Conservation (phyloP, 2,797 vertebrate genomes). For the Euthynnus affinis region DNA sequence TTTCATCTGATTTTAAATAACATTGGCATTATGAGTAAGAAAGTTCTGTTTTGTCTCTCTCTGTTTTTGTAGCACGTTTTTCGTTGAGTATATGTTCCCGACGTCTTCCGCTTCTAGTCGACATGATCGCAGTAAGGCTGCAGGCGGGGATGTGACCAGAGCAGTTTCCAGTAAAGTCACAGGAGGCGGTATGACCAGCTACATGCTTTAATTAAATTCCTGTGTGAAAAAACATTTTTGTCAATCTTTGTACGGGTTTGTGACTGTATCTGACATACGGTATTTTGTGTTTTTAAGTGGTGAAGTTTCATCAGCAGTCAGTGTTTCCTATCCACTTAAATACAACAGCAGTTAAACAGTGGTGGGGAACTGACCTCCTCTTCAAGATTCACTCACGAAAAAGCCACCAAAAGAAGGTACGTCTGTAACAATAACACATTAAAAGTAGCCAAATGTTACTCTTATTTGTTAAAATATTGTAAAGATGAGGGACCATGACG, state of each 20-base stretch:
- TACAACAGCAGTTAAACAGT: conserved; percentile 84
- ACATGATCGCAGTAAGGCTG: conserved; percentile 63
- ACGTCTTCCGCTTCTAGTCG: conserved; percentile 80
- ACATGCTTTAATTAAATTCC: conserved; percentile 11
- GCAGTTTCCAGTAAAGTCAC: conserved; percentile 90
- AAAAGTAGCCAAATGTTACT: too few relatives aligned
- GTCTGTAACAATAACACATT: background rate
- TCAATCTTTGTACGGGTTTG: background rate
- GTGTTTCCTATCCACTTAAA: conserved; percentile 90
- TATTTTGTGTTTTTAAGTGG: conserved; percentile 83
- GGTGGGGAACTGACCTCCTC: conserved; percentile 88
- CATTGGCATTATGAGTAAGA: background rate
- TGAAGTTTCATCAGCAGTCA: conserved; percentile 90
- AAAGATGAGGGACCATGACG: background rate
- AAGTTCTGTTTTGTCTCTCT: background rate
- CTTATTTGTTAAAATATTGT: too few relatives aligned
- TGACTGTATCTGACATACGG: conserved; percentile 10
- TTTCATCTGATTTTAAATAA: background rate
- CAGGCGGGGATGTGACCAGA: conserved; percentile 86
- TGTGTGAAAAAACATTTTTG: background rate
- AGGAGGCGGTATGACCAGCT: conserved; percentile 83
- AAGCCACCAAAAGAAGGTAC: conserved; percentile 91
- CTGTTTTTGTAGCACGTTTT: conserved; percentile 88
- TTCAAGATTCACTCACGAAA: conserved; percentile 92
- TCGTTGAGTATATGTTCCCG: conserved; percentile 93